Conservation (phyloP, 2,888 invertebrate genomes). For the Eupithecia exiguata region DNA sequence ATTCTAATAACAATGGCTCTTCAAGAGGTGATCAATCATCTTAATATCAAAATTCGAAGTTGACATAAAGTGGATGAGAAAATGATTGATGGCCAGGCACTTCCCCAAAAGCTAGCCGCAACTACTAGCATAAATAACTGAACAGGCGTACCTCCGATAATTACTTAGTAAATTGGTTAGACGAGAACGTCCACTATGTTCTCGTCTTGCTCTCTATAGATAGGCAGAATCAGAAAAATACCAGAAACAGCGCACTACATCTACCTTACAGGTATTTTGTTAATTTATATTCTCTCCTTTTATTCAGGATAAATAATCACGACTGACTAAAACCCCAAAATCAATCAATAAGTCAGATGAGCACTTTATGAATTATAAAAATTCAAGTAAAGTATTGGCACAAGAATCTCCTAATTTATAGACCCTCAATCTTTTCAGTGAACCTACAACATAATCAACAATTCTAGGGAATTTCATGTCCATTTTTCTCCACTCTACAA, state of each 20-base stretch:
- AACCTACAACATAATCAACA: neutral
- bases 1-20: constrained; percentile 41
- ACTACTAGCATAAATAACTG: constrained; percentile 33
- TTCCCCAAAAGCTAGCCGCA: constrained; percentile 57
- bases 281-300: too few species aligned
- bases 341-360: too few species aligned
- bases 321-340: too few species aligned
- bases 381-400: too few species aligned
- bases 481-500: constrained; percentile 26
- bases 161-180: constrained; percentile 16
- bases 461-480: constrained; percentile 15
- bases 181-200: too few species aligned
- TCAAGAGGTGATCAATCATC: constrained; percentile 72
- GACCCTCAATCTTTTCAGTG: neutral
- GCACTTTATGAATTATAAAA: too few species aligned
- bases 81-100: constrained; percentile 77
- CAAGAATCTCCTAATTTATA: too few species aligned
- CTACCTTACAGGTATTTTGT: too few species aligned
- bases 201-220: too few species aligned
- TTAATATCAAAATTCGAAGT: constrained; percentile 79
- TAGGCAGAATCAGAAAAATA: neutral
- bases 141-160: constrained; percentile 20
- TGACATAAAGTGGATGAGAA: constrained; percentile 81
- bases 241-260: neutral
- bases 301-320: too few species aligned